phyloP scores from a whole-genome alignment of 2,888 invertebrate genomes.

The Calliphora vomitoria region DNA sequence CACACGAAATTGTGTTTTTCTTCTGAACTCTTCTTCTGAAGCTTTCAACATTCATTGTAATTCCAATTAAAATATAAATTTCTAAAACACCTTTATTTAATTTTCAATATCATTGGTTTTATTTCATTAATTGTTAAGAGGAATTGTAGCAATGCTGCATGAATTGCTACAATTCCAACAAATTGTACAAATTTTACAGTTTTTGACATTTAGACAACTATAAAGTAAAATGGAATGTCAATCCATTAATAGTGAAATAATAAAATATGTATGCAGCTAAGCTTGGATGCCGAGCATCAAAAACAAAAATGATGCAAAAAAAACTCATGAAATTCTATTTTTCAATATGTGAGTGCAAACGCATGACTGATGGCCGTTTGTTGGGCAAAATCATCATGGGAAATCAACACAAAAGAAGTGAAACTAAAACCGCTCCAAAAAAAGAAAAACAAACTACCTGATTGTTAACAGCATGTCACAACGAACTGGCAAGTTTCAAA shows the following conservation, averaged over 20 bases:
- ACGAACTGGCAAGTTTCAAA: slow-evolving; percentile 10
- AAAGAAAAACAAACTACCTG: neutral
- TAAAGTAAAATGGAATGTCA: slow-evolving; percentile 11
- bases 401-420: slow-evolving; percentile 59
- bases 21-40: no score
- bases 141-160: no score
- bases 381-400: slow-evolving; percentile 49
- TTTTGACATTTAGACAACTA: slow-evolving; percentile 1
- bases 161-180: neutral
- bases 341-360: slow-evolving; percentile 8
- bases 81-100: no score
- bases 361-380: slow-evolving; percentile 51
- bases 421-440: slow-evolving; percentile 25
- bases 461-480: slow-evolving; percentile 20
- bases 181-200: neutral
- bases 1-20: no score
- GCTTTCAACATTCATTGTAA: no score
- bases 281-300: neutral
- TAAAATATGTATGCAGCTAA: slow-evolving; percentile 19
- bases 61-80: no score
- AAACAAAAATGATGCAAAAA: no score
- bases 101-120: no score
- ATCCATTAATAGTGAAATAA: slow-evolving; percentile 49
- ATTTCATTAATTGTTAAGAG: no score
- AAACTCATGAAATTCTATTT: slow-evolving; percentile 35